A percentile compares a stretch with the other conserved stretches of the same genome.
Evolutionary conservation across 2,797 vertebrate species (phyloP).

Genomic region (Poeciliopsis turneri): DNA sequence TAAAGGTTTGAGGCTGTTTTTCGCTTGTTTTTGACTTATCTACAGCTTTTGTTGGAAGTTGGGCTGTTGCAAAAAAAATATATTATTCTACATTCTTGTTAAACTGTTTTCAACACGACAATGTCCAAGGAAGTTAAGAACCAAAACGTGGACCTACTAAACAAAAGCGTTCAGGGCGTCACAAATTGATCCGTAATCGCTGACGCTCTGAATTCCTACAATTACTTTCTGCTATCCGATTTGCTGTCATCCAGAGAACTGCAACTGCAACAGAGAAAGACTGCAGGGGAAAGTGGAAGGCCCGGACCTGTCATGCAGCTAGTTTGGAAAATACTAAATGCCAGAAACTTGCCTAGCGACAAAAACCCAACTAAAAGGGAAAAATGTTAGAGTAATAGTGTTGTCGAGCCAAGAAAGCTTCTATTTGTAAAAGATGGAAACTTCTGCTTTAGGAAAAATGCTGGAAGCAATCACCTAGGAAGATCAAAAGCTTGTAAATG

Average conservation of each 20-base stretch:
- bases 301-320: constrained; percentile 49
- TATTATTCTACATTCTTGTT: no score
- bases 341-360: constrained; percentile 54
- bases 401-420: constrained; percentile 37
- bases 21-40: neutral
- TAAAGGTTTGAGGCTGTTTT: neutral
- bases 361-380: constrained; percentile 45
- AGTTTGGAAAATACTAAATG: constrained; percentile 61
- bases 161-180: neutral
- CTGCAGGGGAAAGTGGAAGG: constrained; percentile 53
- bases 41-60: neutral
- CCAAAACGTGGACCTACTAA: neutral
- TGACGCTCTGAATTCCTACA: neutral
- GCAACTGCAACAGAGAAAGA: constrained; percentile 41
- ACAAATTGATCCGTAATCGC: neutral
- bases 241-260: constrained; percentile 11
- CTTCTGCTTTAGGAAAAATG: constrained; percentile 16
- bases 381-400: constrained; percentile 54
- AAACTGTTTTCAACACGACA: neutral
- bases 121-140: neutral
- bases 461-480: neutral
- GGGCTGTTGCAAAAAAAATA: neutral
- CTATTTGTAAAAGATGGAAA: constrained; percentile 39
- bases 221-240: neutral
- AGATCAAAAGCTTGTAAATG: neutral